Base-by-base conservation (phyloP, 2,113 vertebrate genomes). In the Eonycteris spelaea region DNA sequence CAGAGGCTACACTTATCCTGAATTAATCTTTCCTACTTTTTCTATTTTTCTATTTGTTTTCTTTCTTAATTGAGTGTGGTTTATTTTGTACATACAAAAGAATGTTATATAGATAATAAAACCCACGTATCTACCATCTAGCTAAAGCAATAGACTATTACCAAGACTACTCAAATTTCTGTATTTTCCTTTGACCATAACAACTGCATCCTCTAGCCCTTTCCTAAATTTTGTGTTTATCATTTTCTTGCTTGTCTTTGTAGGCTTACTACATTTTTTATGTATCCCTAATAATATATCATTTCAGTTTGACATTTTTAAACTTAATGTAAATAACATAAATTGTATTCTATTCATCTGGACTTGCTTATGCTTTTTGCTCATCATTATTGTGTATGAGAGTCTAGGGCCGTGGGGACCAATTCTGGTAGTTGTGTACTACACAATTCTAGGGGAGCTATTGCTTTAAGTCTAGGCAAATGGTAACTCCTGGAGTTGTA, bases 171-270 rank as follows among this genome's bases (percentile, higher is more conserved):
- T 61, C 40, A 93, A 26, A 16, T 90, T 67, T 74, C 43, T 73
- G 1, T 73, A 61, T 48, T 83, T 30, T 35, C 84, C 63, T n/a
- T 30, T 48, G 63, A 93, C 73, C 80, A 90, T 90, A 78, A 90
- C 84, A 90, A 63, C 16, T 35, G 28, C 16, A 28, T 84, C 35
- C 6, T 61, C 30, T 35, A 84, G 43, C 18, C 16, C 18, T 71
- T 77, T 74, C 18, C 15, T 71, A 92, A 71, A 55, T 88, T 94
- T 84, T 85, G 21, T 67, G 21, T 89, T 79, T 71, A 53, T 80
- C 22, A 86, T 80, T 79, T 57, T 33, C 78, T 78, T 85, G 63
- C 57, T 92, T 93, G 57, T 90, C 67, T 75, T 86, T 80, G 68
- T 18, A 75, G 30, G 45, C 51, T 93, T 61, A 19, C 65, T 74